phyloP scores from a whole-genome alignment of 2,888 invertebrate species.

The Lutraria lutraria region DNA sequence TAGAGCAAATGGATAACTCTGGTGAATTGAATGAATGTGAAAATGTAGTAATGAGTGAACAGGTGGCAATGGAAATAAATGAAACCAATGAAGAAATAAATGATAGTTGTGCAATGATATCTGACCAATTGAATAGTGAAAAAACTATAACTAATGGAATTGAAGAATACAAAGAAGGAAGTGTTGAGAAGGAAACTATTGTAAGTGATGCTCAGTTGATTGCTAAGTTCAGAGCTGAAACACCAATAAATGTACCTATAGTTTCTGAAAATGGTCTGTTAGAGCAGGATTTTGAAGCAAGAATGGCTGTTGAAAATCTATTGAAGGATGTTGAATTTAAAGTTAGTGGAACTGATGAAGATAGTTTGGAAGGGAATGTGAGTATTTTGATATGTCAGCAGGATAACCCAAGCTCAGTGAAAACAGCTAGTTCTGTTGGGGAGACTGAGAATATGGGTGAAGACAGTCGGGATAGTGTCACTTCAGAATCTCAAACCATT shows the following conservation, averaged over 20 bases:
- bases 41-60: constrained; percentile 16
- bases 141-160: constrained; percentile 30
- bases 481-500: constrained; percentile 65
- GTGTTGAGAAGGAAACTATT: constrained; percentile 42
- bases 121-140: constrained; percentile 41
- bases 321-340: constrained; percentile 68
- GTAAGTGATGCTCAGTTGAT: constrained; percentile 58
- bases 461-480: constrained; percentile 58
- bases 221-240: constrained; percentile 63
- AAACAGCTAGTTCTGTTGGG: constrained; percentile 53
- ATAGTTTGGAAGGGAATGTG: constrained; percentile 58
- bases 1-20: constrained; percentile 55
- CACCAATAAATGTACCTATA: constrained; percentile 62
- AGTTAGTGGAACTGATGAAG: constrained; percentile 63
- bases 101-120: constrained; percentile 39
- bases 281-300: constrained; percentile 70
- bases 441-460: constrained; percentile 52
- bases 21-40: constrained; percentile 43
- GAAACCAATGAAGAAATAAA: constrained; percentile 31
- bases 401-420: constrained; percentile 56
- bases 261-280: constrained; percentile 67
- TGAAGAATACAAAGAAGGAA: constrained; percentile 38
- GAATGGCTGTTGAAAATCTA: constrained; percentile 68
- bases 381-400: constrained; percentile 52
- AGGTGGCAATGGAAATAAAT: constrained; percentile 38